Conservation (phyloP, 2,888 invertebrate genomes). For the Imbricaverruca yamaguchii region DNA sequence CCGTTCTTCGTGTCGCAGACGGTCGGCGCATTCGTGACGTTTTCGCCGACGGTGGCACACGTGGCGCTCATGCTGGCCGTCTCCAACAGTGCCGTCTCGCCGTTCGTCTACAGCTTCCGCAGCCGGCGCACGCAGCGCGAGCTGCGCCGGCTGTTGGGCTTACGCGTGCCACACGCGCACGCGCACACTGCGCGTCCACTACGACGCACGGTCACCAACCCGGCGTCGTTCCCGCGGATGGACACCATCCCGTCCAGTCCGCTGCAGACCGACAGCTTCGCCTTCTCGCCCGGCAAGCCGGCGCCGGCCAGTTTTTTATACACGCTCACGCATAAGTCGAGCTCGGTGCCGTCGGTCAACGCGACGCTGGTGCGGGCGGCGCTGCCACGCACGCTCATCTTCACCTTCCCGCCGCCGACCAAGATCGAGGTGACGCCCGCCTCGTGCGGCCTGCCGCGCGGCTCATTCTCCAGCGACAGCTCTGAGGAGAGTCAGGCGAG, state of each 20-base stretch:
- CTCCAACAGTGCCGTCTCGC: constrained; percentile 58
- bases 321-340: constrained; percentile 4
- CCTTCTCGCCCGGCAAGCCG: neutral
- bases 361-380: neutral
- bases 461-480: constrained; percentile 12
- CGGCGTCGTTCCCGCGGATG: neutral
- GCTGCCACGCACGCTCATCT: neutral
- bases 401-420: neutral
- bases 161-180: constrained; percentile 31
- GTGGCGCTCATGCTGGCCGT: constrained; percentile 49
- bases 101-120: constrained; percentile 67
- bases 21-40: constrained; percentile 18
- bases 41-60: constrained; percentile 34
- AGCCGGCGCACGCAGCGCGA: constrained; percentile 58
- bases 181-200: neutral
- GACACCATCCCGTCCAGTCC: neutral
- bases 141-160: constrained; percentile 47
- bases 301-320: constrained; percentile 8
- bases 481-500: neutral
- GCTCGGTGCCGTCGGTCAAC: constrained; percentile 4
- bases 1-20: constrained; percentile 42
- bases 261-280: neutral
- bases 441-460: constrained; percentile 3
- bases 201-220: constrained; percentile 4
- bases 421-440: neutral